Evolutionary conservation across 2,113 vertebrate genomes (phyloP), one percentile per base, ranked within the genome.

Genomic region (Protomyctophum bolini): DNA sequence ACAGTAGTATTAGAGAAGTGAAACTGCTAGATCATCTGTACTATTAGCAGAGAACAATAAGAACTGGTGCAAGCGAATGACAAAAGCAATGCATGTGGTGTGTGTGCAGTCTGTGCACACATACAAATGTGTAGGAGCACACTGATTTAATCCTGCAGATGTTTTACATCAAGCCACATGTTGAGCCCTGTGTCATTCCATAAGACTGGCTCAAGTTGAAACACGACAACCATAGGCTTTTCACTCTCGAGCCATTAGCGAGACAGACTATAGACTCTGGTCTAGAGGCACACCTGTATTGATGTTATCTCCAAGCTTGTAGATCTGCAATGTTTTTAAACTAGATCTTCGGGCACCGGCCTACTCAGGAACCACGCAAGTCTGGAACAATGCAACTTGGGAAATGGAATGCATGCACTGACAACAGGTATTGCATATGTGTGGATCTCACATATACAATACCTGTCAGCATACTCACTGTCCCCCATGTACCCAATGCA

Each of bases 1-100:
- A 7, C 33, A 54, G 7, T 21, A 60, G 6, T 49, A 73, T 56
- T 66, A 7, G 8, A 81, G 75, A 86, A 80, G 76, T 83, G 71
- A 86, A 83, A 89, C 67, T 8, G 41, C 15, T 50, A 12, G 21
- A 33, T 51, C 0, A 33, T 51, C 0, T 55, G n/a, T 52, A 52
- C 2, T 57, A 49, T 11, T 49, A 49, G n/a, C 8, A 66, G 2
- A 33, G 55, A 71, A 70, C 2, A 14, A 56, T 46, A 11, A 48
- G 58, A 76, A 68, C 21, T 21, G 21, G 21, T 21, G 21, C 21
- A 21, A 21, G 21, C 2, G 2, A 58, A 47, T 8, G 55, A 12
- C 56, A 51, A 9, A 63, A 8, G 50, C 1, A 64, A 73, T n/a
- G 48, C 51, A 28, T 65, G 63, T 2, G 7, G 3, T n/a, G 5